These are phyloP conservation scores for Drosophila parabipectinata DNA, from an alignment of 1,140 invertebrate species.

Conservation along the genomic window DNA sequence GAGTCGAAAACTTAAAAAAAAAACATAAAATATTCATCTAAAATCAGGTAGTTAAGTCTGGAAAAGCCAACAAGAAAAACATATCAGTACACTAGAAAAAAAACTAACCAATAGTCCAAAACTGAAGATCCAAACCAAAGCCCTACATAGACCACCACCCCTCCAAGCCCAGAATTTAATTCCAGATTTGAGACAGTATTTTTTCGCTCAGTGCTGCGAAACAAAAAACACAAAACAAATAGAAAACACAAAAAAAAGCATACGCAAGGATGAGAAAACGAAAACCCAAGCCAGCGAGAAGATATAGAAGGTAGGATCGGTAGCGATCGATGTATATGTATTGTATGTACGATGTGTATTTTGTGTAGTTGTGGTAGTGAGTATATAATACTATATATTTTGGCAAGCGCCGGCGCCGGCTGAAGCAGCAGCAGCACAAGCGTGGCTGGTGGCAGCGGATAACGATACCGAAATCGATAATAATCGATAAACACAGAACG, in stretches of 20 bases:
- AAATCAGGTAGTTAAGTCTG: constrained; percentile 3
- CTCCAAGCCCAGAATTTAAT: constrained; percentile 1
- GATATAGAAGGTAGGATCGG: constrained; percentile 55
- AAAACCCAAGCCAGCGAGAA: constrained; percentile 55
- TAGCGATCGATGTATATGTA: constrained; percentile 43
- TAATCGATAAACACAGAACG: background rate
- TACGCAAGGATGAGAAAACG: background rate
- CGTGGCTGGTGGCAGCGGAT: background rate
- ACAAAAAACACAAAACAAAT: background rate
- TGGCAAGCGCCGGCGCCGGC: constrained; percentile 76
- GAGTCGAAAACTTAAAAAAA: constrained; percentile 29
- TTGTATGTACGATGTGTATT: constrained; percentile 58
- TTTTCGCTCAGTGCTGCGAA: constrained; percentile 2
- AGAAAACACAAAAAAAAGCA: background rate
- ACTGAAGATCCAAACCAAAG: constrained; percentile 2
- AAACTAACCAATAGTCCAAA: background rate
- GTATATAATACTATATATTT: constrained; percentile 38
- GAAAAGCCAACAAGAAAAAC: constrained; percentile 5
- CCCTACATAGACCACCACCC: background rate
- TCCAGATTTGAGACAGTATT: constrained; percentile 5
- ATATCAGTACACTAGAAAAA: constrained; percentile 10
- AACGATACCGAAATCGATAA: background rate
- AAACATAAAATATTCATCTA: background rate
- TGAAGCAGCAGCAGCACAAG: constrained; percentile 45
- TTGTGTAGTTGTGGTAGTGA: constrained; percentile 41